Base-by-base conservation (phyloP, 2,113 vertebrate genomes). In the Setophaga coronata region DNA sequence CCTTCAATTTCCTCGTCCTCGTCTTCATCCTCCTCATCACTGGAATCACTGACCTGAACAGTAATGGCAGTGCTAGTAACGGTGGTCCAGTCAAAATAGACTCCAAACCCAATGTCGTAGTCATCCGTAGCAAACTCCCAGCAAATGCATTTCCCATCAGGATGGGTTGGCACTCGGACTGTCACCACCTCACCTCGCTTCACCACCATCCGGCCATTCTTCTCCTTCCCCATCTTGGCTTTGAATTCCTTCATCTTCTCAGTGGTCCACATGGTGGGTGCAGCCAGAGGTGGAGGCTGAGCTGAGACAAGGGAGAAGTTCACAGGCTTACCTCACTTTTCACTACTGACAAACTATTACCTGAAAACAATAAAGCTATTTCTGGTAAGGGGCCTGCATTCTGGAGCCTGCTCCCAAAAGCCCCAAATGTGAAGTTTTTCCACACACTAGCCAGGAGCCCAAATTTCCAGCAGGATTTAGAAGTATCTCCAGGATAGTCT, bases 61-160 rank as follows among this genome's bases (percentile, higher is more conserved):
- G 99, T 99, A 97, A 99, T 99, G 53, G 98, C 98, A 60, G 98
- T 99, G 97, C 97, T 99, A 18, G 99, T 99, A 80, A 99, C 98
- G 0, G 99, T 98, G 40, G 98, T 99, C 99, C 99, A 99, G 97
- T 99, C 99, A 97, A 99, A 99, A 97, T 99, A 99, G 78, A 99
- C 98, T 67, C 99, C 99, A 87, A 99, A 99, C 56, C 99, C 99
- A 66, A 99, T 99, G 97, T 99, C 99, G 1, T 99, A 99, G 94
- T 99, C 98, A 18, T 99, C 99, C 0, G 99, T 99, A 8, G 99
- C 99, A 84, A 99, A 99, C 97, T 99, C 99, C 99, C 99, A 99
- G 98, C 99, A 99, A 85, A 99, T 98, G 23, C 98, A 98, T 91
- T 99, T 99, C 66, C 99, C 99, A 66, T 99, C 98, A 5, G 99